Base-by-base conservation (phyloP, 2,797 vertebrate species). In the Vespertilio murinus region DNA sequence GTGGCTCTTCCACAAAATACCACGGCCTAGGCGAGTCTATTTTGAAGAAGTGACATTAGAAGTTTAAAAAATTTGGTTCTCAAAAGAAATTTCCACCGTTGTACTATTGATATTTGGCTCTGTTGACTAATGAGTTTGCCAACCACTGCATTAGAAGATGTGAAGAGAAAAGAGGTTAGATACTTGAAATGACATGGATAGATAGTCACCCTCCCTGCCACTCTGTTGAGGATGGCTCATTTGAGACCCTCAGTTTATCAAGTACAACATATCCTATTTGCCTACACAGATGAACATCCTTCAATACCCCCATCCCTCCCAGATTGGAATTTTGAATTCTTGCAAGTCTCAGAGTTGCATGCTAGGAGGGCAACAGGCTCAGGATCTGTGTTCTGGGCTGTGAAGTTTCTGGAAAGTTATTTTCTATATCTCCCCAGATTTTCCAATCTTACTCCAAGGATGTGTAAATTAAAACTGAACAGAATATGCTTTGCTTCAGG, bases 391-490 rank as follows among this genome's bases (percentile, higher is more conserved):
- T 78, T 56, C 64, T 13, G 3, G 11, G 17, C 33, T 70, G 12
- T 67, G 22, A 88, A 71, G 45, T 9, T 69, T 75, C 47, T 8
- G 33, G 67, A 92, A 88, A 88, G 82, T 83, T 82, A 87, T 94
- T 95, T 93, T 88, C 73, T 90, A 94, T 95, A 82, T 81, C n/a
- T 30, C 67, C 40, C 90, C 61, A 52, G 90, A 79, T 86, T 88
- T 95, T 85, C 85, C 84, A 94, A 59, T 16, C 14, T 30, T 83
- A 61, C 18, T 71, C 28, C 35, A 82, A 88, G 47, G 92, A 92
- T 91, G 52, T 83, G 49, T 28, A n/a, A 40, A 47, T 82, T 42
- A 84, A n/a, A 94, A 82, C 23, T 38, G 69, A 94, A 45, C 64
- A 85, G 59, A 95, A 85, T 65, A 88, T n/a, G 40, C n/a, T 95